These are phyloP conservation scores for Sarcophaga peregrina DNA, from an alignment of 1,140 invertebrate species.

Conservation along the genomic window DNA sequence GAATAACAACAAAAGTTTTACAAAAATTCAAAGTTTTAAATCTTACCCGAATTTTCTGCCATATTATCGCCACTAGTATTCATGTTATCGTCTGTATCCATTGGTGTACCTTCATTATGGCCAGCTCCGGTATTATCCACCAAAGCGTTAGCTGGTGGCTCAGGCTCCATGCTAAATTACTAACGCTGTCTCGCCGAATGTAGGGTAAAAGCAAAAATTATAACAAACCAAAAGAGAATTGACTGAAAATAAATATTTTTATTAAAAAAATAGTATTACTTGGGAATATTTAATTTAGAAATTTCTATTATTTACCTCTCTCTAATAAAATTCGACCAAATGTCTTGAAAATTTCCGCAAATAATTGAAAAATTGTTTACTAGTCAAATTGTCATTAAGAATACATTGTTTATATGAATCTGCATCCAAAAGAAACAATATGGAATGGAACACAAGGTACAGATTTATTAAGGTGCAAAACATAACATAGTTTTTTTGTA, in stretches of 20 bases:
- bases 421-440: too few species aligned
- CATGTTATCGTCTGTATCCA: slow-evolving; percentile 16
- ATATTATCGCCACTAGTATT: not conserved
- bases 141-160: not conserved
- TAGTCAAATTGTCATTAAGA: not conserved
- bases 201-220: not conserved
- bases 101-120: not conserved
- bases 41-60: not conserved
- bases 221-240: too few species aligned
- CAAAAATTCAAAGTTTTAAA: not conserved
- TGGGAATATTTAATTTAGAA: not conserved
- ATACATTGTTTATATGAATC: too few species aligned
- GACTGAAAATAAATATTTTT: not conserved
- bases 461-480: too few species aligned
- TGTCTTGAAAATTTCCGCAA: not conserved
- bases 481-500: too few species aligned
- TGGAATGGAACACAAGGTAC: too few species aligned
- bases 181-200: not conserved
- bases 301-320: not conserved
- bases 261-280: too few species aligned
- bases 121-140: not conserved
- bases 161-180: not conserved
- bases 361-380: slow-evolving; percentile 1
- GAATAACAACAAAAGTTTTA: not conserved
- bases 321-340: not conserved